A percentile compares a stretch with the other conserved stretches of the same genome.
Evolutionary conservation across 2,888 invertebrate genomes (phyloP).

Genomic region (Lumbricus terrestris): DNA sequence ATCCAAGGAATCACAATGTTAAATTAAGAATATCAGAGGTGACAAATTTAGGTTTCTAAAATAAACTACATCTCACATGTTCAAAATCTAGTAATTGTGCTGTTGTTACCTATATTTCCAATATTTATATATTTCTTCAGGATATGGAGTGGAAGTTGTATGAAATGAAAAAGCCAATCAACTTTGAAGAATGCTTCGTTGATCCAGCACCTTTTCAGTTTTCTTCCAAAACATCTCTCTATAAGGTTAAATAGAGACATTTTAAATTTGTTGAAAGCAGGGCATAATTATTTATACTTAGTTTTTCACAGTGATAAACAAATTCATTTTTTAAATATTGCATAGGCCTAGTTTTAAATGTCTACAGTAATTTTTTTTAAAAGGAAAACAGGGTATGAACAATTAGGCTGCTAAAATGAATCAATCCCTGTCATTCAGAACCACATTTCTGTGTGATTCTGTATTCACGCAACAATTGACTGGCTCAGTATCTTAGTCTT

Average conservation of each 20-base stretch:
- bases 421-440: no score
- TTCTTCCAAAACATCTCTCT: constrained; percentile 7
- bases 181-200: constrained; percentile 14
- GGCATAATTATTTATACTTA: background rate
- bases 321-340: background rate
- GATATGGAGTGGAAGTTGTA: background rate
- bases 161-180: background rate
- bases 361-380: no score
- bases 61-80: background rate
- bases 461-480: no score
- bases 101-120: background rate
- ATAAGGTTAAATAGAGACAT: constrained; percentile 18
- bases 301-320: background rate
- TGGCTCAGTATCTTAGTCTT: no score
- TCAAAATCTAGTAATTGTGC: background rate
- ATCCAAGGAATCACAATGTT: no score
- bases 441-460: no score
- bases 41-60: no score
- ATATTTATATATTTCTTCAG: background rate
- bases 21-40: no score
- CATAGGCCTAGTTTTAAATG: no score
- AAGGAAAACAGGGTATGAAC: no score
- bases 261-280: background rate
- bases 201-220: constrained; percentile 25
- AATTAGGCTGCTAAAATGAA: no score